Evolutionary conservation across 2,888 invertebrate species (phyloP), one percentile per base, ranked within the genome.

Genomic region (Agelastica alni): DNA sequence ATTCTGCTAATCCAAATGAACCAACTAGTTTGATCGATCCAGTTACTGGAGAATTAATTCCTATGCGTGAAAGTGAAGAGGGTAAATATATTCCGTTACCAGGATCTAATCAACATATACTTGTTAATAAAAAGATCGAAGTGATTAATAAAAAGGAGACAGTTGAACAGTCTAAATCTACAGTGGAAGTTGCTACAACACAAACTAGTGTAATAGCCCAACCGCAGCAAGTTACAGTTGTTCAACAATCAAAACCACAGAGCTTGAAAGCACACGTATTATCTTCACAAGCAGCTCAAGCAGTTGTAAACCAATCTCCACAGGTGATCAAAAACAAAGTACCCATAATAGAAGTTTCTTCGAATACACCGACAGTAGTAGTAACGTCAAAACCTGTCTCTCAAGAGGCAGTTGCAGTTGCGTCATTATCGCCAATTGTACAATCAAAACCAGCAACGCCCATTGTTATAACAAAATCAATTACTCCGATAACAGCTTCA

Each of bases 21-120:
- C 85, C 87, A 0, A 82, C 83, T 67, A 84, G 84, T 2, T 71
- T 88, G 12, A 87, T 89, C 34, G 89, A 89, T 75, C 88, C 89
- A 0, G 87, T 88, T 0, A 89, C 88, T 0, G 89, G 89, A 2
- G 77, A 87, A 63, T 76, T 89, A 22, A 86, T 84, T 51, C 85
- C 86, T 0, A 84, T 86, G 82, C 79, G 84, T 66, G 86, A 87
- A 64, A 85, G 84, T 41, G 88, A 87, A 68, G 88, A 88, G 68
- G 85, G 85, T 7, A 82, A 83, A 63, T 85, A 85, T 69, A 82
- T 85, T 52, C 85, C 86, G 1, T 79, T 85, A 16, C 78, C 80
- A 2, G 68, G 65, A 58, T 69, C 26, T 42, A 64, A 20, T 63
- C 68, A 58, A 58, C 66, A 43, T 20, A 6, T 7, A 9, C 26